Evolutionary conservation across 2,113 vertebrate species (phyloP).

Genomic region (Eolophus roseicapilla): DNA sequence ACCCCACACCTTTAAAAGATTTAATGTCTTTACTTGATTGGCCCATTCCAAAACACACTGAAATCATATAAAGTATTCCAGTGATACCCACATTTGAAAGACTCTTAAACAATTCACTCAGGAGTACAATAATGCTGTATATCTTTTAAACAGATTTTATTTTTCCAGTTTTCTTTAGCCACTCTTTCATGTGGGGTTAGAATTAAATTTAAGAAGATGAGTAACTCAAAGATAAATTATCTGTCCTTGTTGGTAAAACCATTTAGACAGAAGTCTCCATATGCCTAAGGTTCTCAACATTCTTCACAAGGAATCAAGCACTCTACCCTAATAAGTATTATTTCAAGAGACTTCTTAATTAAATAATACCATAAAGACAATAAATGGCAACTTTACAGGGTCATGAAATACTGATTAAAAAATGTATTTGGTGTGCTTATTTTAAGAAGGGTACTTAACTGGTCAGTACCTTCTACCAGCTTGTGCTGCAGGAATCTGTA

Average conservation of each 20-base stretch:
- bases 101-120: background rate
- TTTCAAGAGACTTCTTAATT: slow-evolving; percentile 32
- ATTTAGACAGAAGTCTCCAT: background rate
- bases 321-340: background rate
- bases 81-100: background rate
- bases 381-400: background rate
- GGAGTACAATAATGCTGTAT: background rate
- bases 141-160: background rate
- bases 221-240: background rate
- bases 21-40: background rate
- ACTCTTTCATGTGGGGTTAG: background rate
- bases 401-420: slow-evolving; percentile 12
- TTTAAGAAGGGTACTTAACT: slow-evolving; percentile 22
- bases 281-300: background rate
- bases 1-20: background rate
- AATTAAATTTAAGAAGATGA: background rate
- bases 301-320: background rate
- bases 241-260: background rate
- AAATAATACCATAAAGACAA: background rate
- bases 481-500: background rate
- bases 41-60: background rate
- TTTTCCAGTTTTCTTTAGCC: background rate
- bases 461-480: background rate
- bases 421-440: background rate
- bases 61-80: background rate